Evolutionary conservation across 2,113 vertebrate species (phyloP).

Genomic region (Lamprologus lemairii): DNA sequence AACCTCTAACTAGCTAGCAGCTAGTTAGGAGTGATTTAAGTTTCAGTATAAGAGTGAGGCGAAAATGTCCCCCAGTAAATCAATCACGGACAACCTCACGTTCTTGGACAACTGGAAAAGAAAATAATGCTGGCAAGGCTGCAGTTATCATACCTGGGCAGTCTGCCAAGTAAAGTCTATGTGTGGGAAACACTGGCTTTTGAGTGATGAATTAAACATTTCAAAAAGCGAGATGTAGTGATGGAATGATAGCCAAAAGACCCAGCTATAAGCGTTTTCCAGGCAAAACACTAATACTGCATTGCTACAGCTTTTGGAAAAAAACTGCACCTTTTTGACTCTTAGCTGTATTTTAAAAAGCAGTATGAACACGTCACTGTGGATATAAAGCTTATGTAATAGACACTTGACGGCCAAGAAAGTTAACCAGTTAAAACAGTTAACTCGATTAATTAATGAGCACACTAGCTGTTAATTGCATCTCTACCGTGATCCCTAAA

Average conservation of each 20-base stretch:
- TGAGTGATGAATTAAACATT: neutral
- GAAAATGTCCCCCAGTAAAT: neutral
- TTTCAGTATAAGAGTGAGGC: neutral
- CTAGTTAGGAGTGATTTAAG: neutral
- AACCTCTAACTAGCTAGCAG: neutral
- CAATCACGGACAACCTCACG: neutral
- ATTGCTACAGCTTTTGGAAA: neutral
- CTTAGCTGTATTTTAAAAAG: neutral
- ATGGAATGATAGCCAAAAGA: neutral
- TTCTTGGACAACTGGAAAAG: neutral
- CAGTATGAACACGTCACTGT: neutral
- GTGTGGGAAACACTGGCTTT: neutral
- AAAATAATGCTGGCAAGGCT: neutral
- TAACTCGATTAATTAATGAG: neutral
- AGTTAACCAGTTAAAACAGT: neutral
- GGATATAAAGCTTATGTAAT: neutral
- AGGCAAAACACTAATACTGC: neutral
- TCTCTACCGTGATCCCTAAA: neutral
- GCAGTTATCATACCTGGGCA: neutral
- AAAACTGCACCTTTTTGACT: neutral
- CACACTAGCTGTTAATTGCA: neutral
- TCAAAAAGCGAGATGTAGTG: neutral
- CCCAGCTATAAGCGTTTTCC: neutral
- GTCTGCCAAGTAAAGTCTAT: neutral
- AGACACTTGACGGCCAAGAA: neutral